Percentiles rank a stretch among this genome's conserved stretches.
Evolutionary conservation across 1,140 invertebrate genomes (phyloP).

Genomic region (Nasonia vitripennis): DNA sequence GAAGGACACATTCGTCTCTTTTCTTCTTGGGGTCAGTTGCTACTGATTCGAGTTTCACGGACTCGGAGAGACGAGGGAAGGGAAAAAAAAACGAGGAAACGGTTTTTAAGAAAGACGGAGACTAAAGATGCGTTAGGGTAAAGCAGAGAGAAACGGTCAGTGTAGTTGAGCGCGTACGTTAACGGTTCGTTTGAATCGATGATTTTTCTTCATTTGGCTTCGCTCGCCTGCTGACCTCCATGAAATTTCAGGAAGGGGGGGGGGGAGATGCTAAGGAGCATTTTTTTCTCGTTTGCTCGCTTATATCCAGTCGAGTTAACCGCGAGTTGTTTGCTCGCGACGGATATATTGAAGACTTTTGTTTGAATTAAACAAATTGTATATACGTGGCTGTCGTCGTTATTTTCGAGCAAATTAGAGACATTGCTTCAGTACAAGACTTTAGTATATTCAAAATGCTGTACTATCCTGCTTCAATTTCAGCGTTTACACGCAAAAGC

Average conservation of each 20-base stretch:
- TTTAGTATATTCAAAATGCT: too few species aligned
- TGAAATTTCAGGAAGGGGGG: background rate
- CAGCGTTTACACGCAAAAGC: too few species aligned
- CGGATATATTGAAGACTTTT: background rate
- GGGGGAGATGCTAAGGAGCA: background rate
- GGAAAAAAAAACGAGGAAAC: background rate
- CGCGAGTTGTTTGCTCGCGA: background rate
- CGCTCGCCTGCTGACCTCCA: background rate
- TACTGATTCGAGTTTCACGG: background rate
- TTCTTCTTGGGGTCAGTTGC: background rate
- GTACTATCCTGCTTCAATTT: too few species aligned
- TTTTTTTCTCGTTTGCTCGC: background rate
- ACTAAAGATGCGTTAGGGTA: conserved; percentile 3
- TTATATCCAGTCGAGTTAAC: background rate
- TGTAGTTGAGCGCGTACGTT: background rate
- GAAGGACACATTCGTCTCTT: background rate
- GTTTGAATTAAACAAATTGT: background rate
- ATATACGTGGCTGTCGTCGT: background rate
- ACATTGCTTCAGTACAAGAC: background rate
- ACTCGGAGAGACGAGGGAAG: background rate
- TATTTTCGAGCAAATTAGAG: background rate
- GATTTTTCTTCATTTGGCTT: conserved; percentile 1
- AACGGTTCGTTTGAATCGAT: background rate
- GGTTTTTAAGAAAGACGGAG: conserved; percentile 3
- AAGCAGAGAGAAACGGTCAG: background rate